Evolutionary conservation across 2,888 invertebrate genomes (phyloP), one percentile per base, ranked within the genome.

Genomic region (Trachelus stipa): DNA sequence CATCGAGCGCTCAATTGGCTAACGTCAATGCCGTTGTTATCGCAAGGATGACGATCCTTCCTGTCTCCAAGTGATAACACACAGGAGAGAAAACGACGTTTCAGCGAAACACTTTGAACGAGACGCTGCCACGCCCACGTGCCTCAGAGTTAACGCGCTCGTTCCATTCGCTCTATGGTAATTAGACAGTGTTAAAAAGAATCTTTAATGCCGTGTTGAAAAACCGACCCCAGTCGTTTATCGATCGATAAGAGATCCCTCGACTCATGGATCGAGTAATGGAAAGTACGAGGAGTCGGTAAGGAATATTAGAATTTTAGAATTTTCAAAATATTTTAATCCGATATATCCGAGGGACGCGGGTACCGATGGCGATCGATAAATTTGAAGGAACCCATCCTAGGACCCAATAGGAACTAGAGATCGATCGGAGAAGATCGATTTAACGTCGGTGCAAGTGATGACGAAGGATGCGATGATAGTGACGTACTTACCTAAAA

Each of bases 401-500:
- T 12, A 4, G 40, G 15, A 40, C 12, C 12, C 12, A 37, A 37
- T 4, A 15, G 37, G 37, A 40, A 37, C 12, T 12, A 12, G 37
- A 37, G 37, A 4, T 1, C 37, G 37, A 12, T 40, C 35, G 15
- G 12, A 40, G 12, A 15, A 40, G 4, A 6, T 40, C 6, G 40
- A 40, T 6, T 15, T 6, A 40, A 9, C 23, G 40, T 56, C 40
- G 15, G 6, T 1, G 40, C 40, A 9, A 23, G 6, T 56, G 23
- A 9, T 23, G 40, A 23, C 40, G 40, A 56, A 56, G 40, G 40
- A 56, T 56, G 23, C 34, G 68, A 73, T 77, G 75, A 71, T 73
- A 71, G 74, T 34, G 71, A 33, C 71, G 23, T 79, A 76, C 91
- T 91, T 88, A 91, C 91, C 91, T 91, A 76, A 83, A 75, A 76